Base-by-base conservation (phyloP, 2,888 invertebrate genomes). In the Frankliniella intonsa region DNA sequence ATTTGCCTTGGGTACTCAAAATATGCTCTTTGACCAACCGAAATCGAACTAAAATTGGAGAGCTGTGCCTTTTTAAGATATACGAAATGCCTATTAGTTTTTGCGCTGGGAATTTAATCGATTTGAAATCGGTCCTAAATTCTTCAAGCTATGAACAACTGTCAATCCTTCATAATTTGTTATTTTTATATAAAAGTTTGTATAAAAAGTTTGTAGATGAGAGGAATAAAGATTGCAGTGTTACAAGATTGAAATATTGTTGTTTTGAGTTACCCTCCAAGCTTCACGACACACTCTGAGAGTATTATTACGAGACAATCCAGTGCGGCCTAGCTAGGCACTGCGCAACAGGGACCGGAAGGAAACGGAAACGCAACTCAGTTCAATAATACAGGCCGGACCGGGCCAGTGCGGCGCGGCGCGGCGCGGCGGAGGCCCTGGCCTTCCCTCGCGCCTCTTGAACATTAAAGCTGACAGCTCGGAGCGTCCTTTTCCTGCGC, bases 141-240 rank as follows among this genome's bases (percentile, higher is more conserved):
- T 76, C 10, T 25, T 10, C 69, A 22, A 76, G 25, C 69, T 22
- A 76, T 25, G 69, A 76, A 76, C 69, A 76, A 76, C 69, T 76
- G 69, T 76, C 69, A 76, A 76, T 76, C 69, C 69, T 76, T 76
- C 69, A 22, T 76, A 76, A 76, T 76, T 76, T 76, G 69, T 76
- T 76, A 76, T 76, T 76, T 76, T 76, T 76, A 76, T 76, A 76
- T 76, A 76, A 76, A 76, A 76, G 69, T 76, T 76, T 76, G 69
- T 76, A 76, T 76, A 76, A 76, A 76, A 76, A 12, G n/a, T 76
- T 76, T 11, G 69, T 76, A 76, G 69, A 69, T 76, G 69, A 76
- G 69, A 76, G 12, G 69, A 76, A 76, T 76, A 76, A 76, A 76
- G 69, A 76, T 76, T 76, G 69, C 69, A 76, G 69, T 76, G 69